A percentile compares a stretch with the other conserved stretches of the same genome.
These are phyloP conservation scores for Eonycteris spelaea DNA, from an alignment of 2,113 vertebrate genomes.

Conservation along the genomic window DNA sequence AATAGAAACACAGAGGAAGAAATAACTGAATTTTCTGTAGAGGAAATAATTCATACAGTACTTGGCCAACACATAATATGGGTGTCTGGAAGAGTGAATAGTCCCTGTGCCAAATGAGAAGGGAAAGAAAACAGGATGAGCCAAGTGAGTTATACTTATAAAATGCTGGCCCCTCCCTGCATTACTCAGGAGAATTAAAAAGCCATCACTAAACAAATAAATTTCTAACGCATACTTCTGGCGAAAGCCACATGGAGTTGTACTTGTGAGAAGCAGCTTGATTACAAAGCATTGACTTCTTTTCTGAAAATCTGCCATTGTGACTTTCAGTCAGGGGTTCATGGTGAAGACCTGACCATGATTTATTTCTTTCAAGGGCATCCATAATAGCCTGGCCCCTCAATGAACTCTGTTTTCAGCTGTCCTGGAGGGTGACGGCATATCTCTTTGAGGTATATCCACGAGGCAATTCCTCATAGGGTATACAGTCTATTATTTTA, in stretches of 20 bases:
- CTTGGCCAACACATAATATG: background rate
- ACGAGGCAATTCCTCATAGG: background rate
- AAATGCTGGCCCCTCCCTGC: background rate
- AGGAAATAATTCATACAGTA: background rate
- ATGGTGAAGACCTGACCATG: background rate
- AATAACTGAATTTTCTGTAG: background rate
- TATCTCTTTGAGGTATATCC: slow-evolving; percentile 29
- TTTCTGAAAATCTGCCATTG: background rate
- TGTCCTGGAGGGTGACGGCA: slow-evolving; percentile 19
- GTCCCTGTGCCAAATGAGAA: background rate
- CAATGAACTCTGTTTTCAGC: slow-evolving; percentile 50
- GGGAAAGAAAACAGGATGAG: background rate
- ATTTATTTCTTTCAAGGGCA: slow-evolving; percentile 66
- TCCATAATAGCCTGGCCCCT: slow-evolving; percentile 49
- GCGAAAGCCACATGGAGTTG: background rate
- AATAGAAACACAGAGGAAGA: background rate
- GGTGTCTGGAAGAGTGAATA: background rate
- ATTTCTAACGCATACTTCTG: background rate
- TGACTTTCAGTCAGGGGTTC: slow-evolving; percentile 26
- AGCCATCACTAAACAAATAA: background rate
- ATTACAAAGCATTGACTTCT: background rate
- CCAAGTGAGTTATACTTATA: background rate
- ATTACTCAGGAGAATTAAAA: background rate
- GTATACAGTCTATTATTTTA: background rate
- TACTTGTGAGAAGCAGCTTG: background rate